Evolutionary conservation across 53 echinoderm and acorn worm genomes (phyloP), one percentile per base, ranked within the genome.

Genomic region (Crossaster papposus): DNA sequence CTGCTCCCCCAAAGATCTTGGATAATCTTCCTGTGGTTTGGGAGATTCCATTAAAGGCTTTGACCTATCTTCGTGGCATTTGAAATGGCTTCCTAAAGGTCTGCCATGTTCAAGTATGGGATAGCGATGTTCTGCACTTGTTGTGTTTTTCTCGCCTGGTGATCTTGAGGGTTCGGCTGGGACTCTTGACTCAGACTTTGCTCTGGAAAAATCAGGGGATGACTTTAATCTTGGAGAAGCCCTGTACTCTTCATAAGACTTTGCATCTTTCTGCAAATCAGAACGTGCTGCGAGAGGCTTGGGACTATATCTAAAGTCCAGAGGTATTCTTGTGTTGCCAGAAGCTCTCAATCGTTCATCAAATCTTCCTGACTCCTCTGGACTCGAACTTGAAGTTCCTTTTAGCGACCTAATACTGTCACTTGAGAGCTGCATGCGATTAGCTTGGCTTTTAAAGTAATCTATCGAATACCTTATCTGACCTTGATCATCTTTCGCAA

Each of bases 401-500:
- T 74, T 87, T 4, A 35, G 77, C 10, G 76, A 77, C 26, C 77
- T 75, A 12, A 29, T 17, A 58, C 77, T 36, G 23, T 87, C 77
- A 77, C 38, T 36, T 33, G 65, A 30, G 37, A 65, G 65, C n/a
- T 68, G 83, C 64, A 58, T 62, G 26, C 55, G 75, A 29, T 84
- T 72, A 51, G 52, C 84, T 32, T 77, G 76, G 77, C 37, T 75
- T 77, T 55, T 87, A 24, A 55, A 77, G 54, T 87, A 77, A 62
- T 77, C 87, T 36, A 77, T 72, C 5, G 87, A 77, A 36, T 87
- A 87, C 24, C 87, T 72, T 24, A 77, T 87, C 58, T 75, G 75
- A 34, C 76, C 87, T 36, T 54, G 87, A 36, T 77, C 87, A 15
- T 87, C 87, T 53, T 35, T 72, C 18, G 51, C 76, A 38, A 24